phyloP scores from a whole-genome alignment of 2,797 vertebrate genomes.

The Macropodus opercularis region DNA sequence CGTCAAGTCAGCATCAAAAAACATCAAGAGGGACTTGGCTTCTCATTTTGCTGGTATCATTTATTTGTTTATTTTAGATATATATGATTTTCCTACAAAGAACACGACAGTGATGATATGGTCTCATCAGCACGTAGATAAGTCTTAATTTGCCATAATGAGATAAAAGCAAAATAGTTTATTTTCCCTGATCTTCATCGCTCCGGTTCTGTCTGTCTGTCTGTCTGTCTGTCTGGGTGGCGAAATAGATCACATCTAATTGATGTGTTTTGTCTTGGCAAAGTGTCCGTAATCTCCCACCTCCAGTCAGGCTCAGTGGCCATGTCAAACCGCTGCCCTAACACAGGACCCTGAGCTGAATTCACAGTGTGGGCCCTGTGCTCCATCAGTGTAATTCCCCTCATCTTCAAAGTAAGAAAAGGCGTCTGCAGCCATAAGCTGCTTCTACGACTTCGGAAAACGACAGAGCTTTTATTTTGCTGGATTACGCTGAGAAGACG shows the following conservation, averaged over 20 bases:
- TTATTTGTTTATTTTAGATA: neutral
- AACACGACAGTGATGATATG: neutral
- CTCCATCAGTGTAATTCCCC: slow-evolving; percentile 26
- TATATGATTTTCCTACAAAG: too few species aligned
- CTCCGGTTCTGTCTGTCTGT: slow-evolving; percentile 37
- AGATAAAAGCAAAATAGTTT: neutral
- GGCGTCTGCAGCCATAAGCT: slow-evolving; percentile 24
- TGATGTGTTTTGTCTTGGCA: neutral
- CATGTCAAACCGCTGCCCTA: slow-evolving; percentile 24
- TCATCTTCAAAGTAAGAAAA: slow-evolving; percentile 24
- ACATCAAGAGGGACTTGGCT: neutral
- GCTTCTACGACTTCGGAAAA: slow-evolving; percentile 54
- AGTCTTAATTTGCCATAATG: too few species aligned
- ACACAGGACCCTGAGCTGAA: slow-evolving; percentile 31
- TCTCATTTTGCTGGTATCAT: neutral
- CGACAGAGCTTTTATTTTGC: slow-evolving; percentile 40
- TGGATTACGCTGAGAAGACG: slow-evolving; percentile 34
- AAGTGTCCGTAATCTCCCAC: slow-evolving; percentile 32
- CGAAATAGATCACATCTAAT: neutral
- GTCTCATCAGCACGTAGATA: slow-evolving; percentile 6
- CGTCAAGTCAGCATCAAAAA: slow-evolving; percentile 7
- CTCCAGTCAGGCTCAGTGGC: slow-evolving; percentile 15
- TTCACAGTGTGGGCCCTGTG: slow-evolving; percentile 30
- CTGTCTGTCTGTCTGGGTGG: slow-evolving; percentile 9
- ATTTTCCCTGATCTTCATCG: too few species aligned